Percentiles rank a stretch among this genome's conserved stretches.
Conservation (phyloP, 2,797 vertebrate species). For the Miichthys miiuy region DNA sequence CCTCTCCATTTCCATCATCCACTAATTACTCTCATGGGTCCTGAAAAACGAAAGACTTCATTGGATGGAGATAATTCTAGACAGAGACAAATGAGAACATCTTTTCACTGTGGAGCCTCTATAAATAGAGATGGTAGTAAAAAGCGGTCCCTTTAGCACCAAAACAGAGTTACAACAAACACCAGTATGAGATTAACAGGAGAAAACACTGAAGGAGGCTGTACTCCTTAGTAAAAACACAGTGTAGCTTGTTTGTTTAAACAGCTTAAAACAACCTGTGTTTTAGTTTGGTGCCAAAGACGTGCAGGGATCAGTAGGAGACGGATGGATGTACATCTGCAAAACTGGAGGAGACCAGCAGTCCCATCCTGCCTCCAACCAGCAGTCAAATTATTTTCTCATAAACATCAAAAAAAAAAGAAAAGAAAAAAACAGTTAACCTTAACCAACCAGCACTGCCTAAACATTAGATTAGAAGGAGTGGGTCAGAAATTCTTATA, state of each 20-base stretch:
- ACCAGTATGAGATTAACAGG: slow-evolving; percentile 34
- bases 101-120: slow-evolving; percentile 63
- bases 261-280: slow-evolving; percentile 10
- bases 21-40: slow-evolving; percentile 79
- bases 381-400: not conserved
- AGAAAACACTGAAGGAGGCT: slow-evolving; percentile 18
- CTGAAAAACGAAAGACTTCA: slow-evolving; percentile 61
- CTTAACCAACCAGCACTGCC: not conserved
- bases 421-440: no score
- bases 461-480: not conserved
- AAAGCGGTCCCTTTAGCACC: slow-evolving; percentile 41
- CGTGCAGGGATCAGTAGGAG: no score
- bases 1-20: slow-evolving; percentile 61
- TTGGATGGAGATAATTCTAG: slow-evolving; percentile 73
- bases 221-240: slow-evolving; percentile 8
- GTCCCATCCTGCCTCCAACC: not conserved
- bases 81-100: slow-evolving; percentile 80
- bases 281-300: slow-evolving; percentile 23
- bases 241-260: slow-evolving; percentile 15
- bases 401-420: not conserved
- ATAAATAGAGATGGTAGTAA: slow-evolving; percentile 72
- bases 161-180: slow-evolving; percentile 36
- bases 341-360: not conserved
- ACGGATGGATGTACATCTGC: slow-evolving; percentile 2
- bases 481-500: not conserved